Evolutionary conservation across 2,888 invertebrate species (phyloP).

Genomic region (Xanthia icteritia): DNA sequence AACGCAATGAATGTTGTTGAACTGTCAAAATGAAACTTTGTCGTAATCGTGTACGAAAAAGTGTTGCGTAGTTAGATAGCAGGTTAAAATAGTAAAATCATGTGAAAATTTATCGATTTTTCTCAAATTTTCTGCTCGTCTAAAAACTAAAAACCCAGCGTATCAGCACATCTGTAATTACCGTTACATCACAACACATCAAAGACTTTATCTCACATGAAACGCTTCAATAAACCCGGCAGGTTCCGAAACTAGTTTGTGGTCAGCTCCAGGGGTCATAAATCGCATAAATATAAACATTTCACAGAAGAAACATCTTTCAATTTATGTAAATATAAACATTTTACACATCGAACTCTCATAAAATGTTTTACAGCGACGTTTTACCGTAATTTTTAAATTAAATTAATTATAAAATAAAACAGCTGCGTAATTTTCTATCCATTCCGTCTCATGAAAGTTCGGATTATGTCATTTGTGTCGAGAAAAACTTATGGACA

Average conservation of each 20-base stretch:
- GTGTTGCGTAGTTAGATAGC: no score
- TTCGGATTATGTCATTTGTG: slow-evolving; percentile 41
- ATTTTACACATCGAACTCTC: slow-evolving; percentile 57
- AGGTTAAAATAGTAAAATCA: no score
- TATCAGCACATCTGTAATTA: slow-evolving; percentile 20
- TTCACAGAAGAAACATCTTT: slow-evolving; percentile 30
- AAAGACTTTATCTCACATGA: slow-evolving; percentile 48
- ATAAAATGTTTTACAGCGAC: slow-evolving; percentile 55
- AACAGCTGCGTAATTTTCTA: slow-evolving; percentile 27
- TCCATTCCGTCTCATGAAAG: background rate
- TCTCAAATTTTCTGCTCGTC: background rate
- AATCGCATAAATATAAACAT: slow-evolving; percentile 49
- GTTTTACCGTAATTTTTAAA: slow-evolving; percentile 39
- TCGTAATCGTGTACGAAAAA: no score
- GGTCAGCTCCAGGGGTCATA: slow-evolving; percentile 54
- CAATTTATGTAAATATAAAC: slow-evolving; percentile 50
- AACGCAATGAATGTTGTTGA: no score
- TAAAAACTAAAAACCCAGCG: background rate
- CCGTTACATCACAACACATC: slow-evolving; percentile 42
- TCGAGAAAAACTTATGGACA: background rate
- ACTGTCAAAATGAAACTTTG: no score
- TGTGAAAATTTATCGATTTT: background rate
- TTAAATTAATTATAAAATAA: slow-evolving; percentile 47
- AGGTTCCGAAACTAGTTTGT: slow-evolving; percentile 58
- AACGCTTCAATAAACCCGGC: slow-evolving; percentile 33